phyloP scores from a whole-genome alignment of 1,140 invertebrate species.

The Brachionus calyciflorus region DNA sequence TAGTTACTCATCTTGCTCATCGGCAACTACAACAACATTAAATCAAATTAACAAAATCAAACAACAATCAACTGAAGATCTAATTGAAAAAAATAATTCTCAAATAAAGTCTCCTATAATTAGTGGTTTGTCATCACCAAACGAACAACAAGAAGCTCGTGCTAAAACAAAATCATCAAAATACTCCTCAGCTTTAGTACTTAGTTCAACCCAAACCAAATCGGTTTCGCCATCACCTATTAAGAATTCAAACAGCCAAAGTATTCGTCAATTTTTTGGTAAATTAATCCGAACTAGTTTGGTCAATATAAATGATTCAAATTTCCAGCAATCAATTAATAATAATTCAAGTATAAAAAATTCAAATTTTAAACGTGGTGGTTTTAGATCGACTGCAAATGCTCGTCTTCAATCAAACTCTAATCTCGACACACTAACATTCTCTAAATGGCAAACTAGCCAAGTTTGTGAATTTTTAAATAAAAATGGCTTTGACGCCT shows the following conservation, averaged over 20 bases:
- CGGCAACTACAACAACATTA: not conserved
- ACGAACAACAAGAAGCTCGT: not conserved
- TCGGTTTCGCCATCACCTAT: not conserved
- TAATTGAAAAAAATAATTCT: too few relatives aligned
- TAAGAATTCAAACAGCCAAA: not conserved
- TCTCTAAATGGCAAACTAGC: constrained; percentile 73
- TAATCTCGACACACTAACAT: constrained; percentile 53
- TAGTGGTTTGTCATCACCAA: not conserved
- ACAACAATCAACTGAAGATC: not conserved
- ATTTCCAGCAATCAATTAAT: not conserved
- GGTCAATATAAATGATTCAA: constrained; percentile 41
- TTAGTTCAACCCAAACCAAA: not conserved
- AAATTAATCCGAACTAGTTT: constrained; percentile 43
- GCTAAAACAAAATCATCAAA: not conserved
- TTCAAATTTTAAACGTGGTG: constrained; percentile 19
- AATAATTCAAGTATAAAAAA: not conserved
- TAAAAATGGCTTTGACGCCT: constrained; percentile 78
- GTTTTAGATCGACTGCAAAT: constrained; percentile 34
- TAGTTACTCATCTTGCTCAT: constrained; percentile 2
- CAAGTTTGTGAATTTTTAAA: constrained; percentile 82
- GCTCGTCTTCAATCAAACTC: constrained; percentile 1
- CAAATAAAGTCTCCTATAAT: too few relatives aligned
- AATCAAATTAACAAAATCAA: not conserved
- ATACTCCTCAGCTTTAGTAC: not conserved
- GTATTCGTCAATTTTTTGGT: constrained; percentile 32